A percentile compares a stretch with the other conserved stretches of the same genome.
Evolutionary conservation across 1,140 invertebrate species (phyloP).

Genomic region (Leptinotarsa undecemlineata): DNA sequence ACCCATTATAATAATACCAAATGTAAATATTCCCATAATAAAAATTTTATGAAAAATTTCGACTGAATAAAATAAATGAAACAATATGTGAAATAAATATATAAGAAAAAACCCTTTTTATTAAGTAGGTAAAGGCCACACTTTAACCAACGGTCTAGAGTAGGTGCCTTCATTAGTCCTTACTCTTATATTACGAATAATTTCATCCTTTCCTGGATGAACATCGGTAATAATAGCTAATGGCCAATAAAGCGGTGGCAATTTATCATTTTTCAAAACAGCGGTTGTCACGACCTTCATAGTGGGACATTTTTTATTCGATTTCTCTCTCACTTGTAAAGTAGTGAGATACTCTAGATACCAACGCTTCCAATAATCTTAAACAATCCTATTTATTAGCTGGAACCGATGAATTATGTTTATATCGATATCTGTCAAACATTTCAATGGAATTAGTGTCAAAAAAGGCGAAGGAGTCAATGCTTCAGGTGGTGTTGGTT

Average conservation of each 20-base stretch:
- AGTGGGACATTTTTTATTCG: not conserved
- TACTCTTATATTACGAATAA: not conserved
- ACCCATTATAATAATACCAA: no score
- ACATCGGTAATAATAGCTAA: not conserved
- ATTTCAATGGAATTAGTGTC: no score
- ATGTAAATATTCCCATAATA: no score
- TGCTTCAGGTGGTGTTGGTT: no score
- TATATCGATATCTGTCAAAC: no score
- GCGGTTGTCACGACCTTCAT: not conserved
- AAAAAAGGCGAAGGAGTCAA: no score
- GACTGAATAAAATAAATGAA: no score
- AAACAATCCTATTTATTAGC: not conserved
- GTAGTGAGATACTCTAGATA: no score
- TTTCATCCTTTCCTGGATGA: not conserved
- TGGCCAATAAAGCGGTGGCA: not conserved
- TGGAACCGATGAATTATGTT: no score
- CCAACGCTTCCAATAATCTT: constrained; percentile 8
- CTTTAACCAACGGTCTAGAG: not conserved
- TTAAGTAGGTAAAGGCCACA: not conserved
- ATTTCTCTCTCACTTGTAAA: not conserved
- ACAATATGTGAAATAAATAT: no score
- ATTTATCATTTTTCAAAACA: not conserved
- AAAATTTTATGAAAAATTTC: no score
- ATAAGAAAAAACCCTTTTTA: no score
- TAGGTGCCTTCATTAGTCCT: not conserved